Conservation (phyloP, 2,888 invertebrate species). For the Cryptocheilus praepositus region DNA sequence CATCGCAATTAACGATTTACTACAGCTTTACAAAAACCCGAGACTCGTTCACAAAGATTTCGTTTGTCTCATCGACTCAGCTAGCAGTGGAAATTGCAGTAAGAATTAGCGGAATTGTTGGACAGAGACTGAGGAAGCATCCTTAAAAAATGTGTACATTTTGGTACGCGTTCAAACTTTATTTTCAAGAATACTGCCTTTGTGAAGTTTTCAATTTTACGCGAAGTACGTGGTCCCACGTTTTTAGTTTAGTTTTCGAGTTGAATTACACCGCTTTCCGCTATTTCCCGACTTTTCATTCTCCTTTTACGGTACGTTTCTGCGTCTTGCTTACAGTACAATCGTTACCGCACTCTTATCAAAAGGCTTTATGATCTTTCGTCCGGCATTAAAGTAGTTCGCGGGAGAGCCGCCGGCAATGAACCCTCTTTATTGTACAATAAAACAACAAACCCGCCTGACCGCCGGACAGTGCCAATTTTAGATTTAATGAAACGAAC, state of each 20-base stretch:
- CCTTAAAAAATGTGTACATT: too few relatives aligned
- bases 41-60: neutral
- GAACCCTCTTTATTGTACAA: constrained; percentile 4
- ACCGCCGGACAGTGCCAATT: neutral
- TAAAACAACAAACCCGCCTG: neutral
- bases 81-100: neutral
- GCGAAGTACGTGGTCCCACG: too few relatives aligned
- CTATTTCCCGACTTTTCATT: neutral
- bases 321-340: neutral
- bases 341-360: constrained; percentile 9
- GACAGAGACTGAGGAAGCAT: too few relatives aligned
- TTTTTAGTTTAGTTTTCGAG: too few relatives aligned
- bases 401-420: neutral
- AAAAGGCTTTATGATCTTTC: constrained; percentile 4
- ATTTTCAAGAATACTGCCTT: too few relatives aligned
- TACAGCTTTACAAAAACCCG: neutral
- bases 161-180: too few relatives aligned
- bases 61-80: neutral
- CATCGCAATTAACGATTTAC: constrained; percentile 10
- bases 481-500: constrained; percentile 3
- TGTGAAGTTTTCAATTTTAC: too few relatives aligned
- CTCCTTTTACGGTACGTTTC: neutral
- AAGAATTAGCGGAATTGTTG: too few relatives aligned
- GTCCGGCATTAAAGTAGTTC: constrained; percentile 4
- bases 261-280: neutral